Evolutionary conservation across 1,140 invertebrate species (phyloP).

Genomic region (Chrysomallon squamiferum): DNA sequence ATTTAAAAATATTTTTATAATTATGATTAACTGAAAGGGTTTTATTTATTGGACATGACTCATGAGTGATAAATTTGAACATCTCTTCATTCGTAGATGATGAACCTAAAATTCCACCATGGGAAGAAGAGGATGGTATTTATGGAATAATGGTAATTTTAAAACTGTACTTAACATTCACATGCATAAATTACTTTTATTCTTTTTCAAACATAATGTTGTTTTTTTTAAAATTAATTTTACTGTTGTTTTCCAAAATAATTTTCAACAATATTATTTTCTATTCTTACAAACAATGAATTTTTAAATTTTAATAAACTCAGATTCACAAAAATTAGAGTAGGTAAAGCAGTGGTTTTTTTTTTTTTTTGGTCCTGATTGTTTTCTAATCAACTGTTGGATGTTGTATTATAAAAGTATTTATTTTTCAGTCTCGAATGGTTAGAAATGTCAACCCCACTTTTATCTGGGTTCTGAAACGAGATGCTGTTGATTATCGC

Average conservation of each 20-base stretch:
- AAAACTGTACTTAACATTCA: neutral
- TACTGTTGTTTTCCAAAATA: neutral
- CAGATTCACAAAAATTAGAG: too few species aligned
- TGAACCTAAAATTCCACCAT: constrained; percentile 59
- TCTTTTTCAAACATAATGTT: neutral
- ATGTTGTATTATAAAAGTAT: constrained; percentile 25
- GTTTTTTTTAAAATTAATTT: neutral
- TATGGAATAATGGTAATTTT: constrained; percentile 63
- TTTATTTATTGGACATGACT: too few species aligned
- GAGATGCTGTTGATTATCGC: constrained; percentile 78
- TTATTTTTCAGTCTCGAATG: constrained; percentile 60
- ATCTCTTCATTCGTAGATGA: constrained; percentile 59
- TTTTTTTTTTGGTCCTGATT: too few species aligned
- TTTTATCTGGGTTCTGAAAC: constrained; percentile 86
- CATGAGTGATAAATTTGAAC: too few species aligned
- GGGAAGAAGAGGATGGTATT: constrained; percentile 64
- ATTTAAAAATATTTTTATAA: too few species aligned
- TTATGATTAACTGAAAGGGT: too few species aligned
- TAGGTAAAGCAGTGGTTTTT: too few species aligned
- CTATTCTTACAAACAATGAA: neutral
- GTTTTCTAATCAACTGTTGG: too few species aligned
- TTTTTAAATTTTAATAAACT: too few species aligned
- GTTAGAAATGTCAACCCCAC: constrained; percentile 71
- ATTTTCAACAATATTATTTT: neutral
- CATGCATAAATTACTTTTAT: neutral